A percentile compares a stretch with the other conserved stretches of the same genome.
These are phyloP conservation scores for Callorhinus ursinus DNA, from an alignment of 2,113 vertebrate species.

Conservation along the genomic window DNA sequence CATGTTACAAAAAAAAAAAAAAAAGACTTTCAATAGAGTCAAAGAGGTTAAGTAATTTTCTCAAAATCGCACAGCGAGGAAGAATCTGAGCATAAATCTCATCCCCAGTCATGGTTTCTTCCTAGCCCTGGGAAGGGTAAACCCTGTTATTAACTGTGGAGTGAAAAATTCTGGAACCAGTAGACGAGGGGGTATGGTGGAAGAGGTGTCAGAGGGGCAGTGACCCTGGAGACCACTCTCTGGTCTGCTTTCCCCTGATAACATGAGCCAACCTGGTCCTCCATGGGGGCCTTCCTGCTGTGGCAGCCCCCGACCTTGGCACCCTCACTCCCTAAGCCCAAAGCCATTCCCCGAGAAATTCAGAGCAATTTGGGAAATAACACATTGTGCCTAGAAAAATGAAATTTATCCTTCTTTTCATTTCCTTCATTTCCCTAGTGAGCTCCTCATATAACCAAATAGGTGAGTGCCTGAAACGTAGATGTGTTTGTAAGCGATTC, in stretches of 20 bases:
- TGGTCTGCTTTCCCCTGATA: not conserved
- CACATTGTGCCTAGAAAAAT: not conserved
- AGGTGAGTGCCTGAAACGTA: not conserved
- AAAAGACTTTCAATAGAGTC: not conserved
- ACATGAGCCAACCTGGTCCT: not conserved
- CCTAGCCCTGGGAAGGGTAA: not conserved
- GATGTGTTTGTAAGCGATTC: not conserved
- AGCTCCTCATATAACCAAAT: not conserved
- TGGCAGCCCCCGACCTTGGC: not conserved
- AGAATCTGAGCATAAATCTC: not conserved
- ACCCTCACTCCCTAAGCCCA: not conserved
- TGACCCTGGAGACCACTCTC: too few relatives aligned
- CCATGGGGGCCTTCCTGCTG: accelerated
- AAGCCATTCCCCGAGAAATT: not conserved
- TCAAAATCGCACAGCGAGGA: not conserved
- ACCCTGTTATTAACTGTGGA: not conserved
- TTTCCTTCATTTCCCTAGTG: not conserved
- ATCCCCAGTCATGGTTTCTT: not conserved
- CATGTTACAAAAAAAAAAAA: not conserved
- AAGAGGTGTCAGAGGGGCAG: accelerated
- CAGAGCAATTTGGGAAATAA: not conserved
- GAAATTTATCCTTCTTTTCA: not conserved
- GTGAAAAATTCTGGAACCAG: not conserved
- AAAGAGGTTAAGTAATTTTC: not conserved
- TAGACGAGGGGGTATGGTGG: not conserved